Base-by-base conservation (phyloP, 2,888 invertebrate species). In the Drosophila antonietae region DNA sequence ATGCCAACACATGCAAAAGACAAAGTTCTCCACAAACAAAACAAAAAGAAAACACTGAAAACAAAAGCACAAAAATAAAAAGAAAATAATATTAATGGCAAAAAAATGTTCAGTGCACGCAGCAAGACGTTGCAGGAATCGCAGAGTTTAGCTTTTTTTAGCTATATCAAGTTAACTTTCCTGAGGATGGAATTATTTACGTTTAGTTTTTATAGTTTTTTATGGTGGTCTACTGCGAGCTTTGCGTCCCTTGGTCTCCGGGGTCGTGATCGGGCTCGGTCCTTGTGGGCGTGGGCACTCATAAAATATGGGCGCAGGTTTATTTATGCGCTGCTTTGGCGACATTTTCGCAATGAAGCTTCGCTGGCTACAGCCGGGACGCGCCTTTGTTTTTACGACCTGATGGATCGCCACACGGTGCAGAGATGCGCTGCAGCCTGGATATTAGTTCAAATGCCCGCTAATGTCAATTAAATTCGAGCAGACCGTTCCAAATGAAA, bases 191-290 rank as follows among this genome's bases (percentile, higher is more conserved):
- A 91, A 90, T 87, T 88, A 90, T 91, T 91, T 91, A 90, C 90
- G 90, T 90, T 89, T 89, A 90, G 91, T 88, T 90, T 91, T 90
- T 89, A 88, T 88, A 88, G 89, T 89, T 91, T 91, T 88, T 89
- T 89, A 89, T 85, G 83, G 86, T n/a, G n/a, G n/a, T n/a, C n/a
- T n/a, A n/a, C n/a, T n/a, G n/a, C n/a, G n/a, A n/a, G n/a, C n/a
- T n/a, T n/a, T n/a, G n/a, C 76, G 52, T 35, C 52, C 37, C 7
- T 20, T 20, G 8, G 49, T 14, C 15, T 7, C 35, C 9, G 9
- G 23, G 37, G 28, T 47, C 18, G 14, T 33, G 39, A 9, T 7
- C 35, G n/a, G 31, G n/a, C 31, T 10, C 35, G 23, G 12, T 23
- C 18, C 44, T 59, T 41, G 71, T 66, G 81, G 80, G 88, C 80